Base-by-base conservation (phyloP, 2,888 invertebrate genomes). In the Vannuccia rotundouncinata region DNA sequence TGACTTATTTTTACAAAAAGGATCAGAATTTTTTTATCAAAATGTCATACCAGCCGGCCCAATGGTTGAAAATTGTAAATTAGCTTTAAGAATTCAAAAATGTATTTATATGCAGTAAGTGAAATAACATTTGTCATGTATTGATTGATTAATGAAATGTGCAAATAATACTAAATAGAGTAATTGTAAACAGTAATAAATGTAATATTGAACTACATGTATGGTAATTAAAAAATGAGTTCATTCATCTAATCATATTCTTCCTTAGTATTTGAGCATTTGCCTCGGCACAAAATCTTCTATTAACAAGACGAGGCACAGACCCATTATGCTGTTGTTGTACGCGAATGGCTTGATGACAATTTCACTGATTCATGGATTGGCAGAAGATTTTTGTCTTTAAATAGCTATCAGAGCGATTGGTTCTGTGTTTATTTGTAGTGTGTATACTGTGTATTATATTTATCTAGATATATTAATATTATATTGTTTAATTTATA, bases 161-260 rank as follows among this genome's bases (percentile, higher is more conserved):
- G 45, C 45, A 45, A 45, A 45, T 45, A 5, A 45, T 45, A 45
- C 45, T 5, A 45, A 45, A 45, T 66, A 66, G 66, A 66, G 66
- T 66, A 66, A 66, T 66, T 22, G 66, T 66, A 66, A 66, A 66
- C 66, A 5, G 66, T 66, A 2, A n/a, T 45, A 45, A 45, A 45
- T 45, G 45, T 45, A 45, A 10, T 10, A 45, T 45, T 10, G 5
- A 45, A 45, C 17, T 45, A 45, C 5, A 45, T 66, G 22, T 66
- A 66, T 27, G 2, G 2, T 66, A 66, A 66, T 66, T 66, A 66
- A 66, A 45, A 45, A 45, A 45, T 45, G 45, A 45, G 66, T 66
- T 66, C 66, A 66, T 66, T 66, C 66, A 66, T 66, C 66, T 66
- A 66, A 66, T 66, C 66, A 66, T 13, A 5, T 66, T 66, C 66